phyloP scores from a whole-genome alignment of 2,888 invertebrate species.

The Heliconius cydno region DNA sequence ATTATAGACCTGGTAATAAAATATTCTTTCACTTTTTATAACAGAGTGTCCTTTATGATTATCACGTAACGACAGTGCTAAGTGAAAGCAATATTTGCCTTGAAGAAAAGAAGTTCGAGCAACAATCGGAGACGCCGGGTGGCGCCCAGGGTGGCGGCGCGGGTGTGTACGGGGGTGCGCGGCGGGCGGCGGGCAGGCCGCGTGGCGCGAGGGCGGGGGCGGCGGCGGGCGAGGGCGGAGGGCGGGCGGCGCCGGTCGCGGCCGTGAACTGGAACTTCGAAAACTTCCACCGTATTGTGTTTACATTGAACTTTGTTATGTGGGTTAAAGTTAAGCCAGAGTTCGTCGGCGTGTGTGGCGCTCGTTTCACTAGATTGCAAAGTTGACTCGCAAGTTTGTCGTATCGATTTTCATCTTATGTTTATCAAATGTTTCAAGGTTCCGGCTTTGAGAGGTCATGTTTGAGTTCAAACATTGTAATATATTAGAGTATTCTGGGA shows the following conservation, averaged over 20 bases:
- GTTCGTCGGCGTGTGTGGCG: slow-evolving; percentile 80
- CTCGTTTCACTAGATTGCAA: slow-evolving; percentile 76
- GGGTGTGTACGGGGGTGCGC: slow-evolving; percentile 32
- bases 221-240: slow-evolving; percentile 35
- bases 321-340: slow-evolving; percentile 83
- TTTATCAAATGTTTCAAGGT: slow-evolving; percentile 81
- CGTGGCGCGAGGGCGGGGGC: slow-evolving; percentile 38
- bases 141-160: slow-evolving; percentile 33
- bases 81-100: slow-evolving; percentile 37
- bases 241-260: slow-evolving; percentile 61
- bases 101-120: slow-evolving; percentile 38
- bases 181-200: slow-evolving; percentile 38
- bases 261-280: slow-evolving; percentile 81
- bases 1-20: background rate
- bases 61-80: slow-evolving; percentile 18
- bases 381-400: slow-evolving; percentile 78
- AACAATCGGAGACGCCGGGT: slow-evolving; percentile 49
- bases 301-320: slow-evolving; percentile 84
- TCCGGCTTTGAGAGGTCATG: slow-evolving; percentile 50
- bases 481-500: background rate
- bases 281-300: slow-evolving; percentile 83
- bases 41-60: slow-evolving; percentile 29
- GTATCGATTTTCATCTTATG: slow-evolving; percentile 81
- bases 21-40: background rate
- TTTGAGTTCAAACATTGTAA: slow-evolving; percentile 42